Conservation (phyloP, 2,797 vertebrate species). For the Mormyrus proboscirostris region DNA sequence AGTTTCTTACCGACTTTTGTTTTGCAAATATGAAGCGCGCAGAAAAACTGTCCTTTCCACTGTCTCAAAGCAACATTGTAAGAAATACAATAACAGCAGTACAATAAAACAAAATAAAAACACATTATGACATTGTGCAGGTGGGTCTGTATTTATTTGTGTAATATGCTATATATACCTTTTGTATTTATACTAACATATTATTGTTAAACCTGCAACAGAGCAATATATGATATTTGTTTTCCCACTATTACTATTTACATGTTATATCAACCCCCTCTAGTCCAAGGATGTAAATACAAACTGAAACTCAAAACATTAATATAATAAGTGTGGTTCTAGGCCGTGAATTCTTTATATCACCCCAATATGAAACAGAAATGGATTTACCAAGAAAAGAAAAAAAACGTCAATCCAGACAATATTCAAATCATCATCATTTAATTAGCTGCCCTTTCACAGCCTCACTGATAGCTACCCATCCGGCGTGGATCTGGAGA, state of each 20-base stretch:
- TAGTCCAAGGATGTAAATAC: not conserved
- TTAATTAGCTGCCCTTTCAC: not conserved
- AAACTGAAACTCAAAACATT: not conserved
- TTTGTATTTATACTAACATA: not conserved
- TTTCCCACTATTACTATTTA: not conserved
- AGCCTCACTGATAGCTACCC: not conserved
- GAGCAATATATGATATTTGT: not conserved
- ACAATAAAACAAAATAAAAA: not conserved
- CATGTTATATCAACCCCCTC: not conserved
- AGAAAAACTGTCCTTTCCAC: not conserved
- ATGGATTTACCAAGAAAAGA: not conserved
- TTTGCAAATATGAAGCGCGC: not conserved
- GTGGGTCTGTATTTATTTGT: not conserved
- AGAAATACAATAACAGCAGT: not conserved
- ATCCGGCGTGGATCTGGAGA: not conserved
- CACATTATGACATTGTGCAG: not conserved
- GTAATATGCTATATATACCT: not conserved
- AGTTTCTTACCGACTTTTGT: not conserved
- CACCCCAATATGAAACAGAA: not conserved
- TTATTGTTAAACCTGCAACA: not conserved
- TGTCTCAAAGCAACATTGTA: not conserved
- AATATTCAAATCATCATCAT: slow-evolving; percentile 13
- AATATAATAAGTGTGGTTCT: not conserved
- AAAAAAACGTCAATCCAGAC: not conserved
- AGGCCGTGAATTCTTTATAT: slow-evolving; percentile 10